Evolutionary conservation across 2,888 invertebrate species (phyloP), one percentile per base, ranked within the genome.

Genomic region (Amphimallon solstitiale): DNA sequence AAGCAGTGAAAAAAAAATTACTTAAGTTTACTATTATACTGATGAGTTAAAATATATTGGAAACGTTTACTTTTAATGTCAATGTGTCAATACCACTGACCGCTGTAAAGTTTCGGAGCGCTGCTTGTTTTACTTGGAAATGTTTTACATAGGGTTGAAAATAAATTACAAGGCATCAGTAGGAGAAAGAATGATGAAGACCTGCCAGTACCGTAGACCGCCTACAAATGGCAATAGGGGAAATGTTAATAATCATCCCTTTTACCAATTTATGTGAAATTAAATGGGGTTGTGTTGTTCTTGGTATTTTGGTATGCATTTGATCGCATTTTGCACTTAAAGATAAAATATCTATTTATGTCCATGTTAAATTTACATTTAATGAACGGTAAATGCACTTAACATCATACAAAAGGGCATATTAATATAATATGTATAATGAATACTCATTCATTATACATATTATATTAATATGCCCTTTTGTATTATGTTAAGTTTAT

Each of bases 101-200:
- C 71, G 65, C 65, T 65, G 68, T 66, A 70, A 65, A 65, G 68
- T 67, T 67, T 64, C 64, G 67, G 67, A 68, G 65, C 67, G 67
- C 65, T 68, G 66, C 66, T 63, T 65, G 68, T 66, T 65, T 69
- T 66, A 68, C 69, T 69, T 63, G 65, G 63, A 37, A 71, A 71
- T 69, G 71, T 66, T 72, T 74, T 71, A 70, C 69, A 70, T 67
- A 66, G 70, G 69, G 56, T 62, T 51, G 71, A 68, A 72, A 72
- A 74, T 75, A 73, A 74, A 74, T 75, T 73, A 73, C 75, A 52
- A 68, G 71, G 71, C 71, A 74, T 75, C 73, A 73, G 73, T 68
- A 73, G 71, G 69, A 70, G 70, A 72, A 74, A 74, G 75, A 75
- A 73, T 72, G 73, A 75, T 75, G 73, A 71, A 68, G 68, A 68